Evolutionary conservation across 2,888 invertebrate genomes (phyloP), one percentile per base, ranked within the genome.

Genomic region (Drosophila picticornis): DNA sequence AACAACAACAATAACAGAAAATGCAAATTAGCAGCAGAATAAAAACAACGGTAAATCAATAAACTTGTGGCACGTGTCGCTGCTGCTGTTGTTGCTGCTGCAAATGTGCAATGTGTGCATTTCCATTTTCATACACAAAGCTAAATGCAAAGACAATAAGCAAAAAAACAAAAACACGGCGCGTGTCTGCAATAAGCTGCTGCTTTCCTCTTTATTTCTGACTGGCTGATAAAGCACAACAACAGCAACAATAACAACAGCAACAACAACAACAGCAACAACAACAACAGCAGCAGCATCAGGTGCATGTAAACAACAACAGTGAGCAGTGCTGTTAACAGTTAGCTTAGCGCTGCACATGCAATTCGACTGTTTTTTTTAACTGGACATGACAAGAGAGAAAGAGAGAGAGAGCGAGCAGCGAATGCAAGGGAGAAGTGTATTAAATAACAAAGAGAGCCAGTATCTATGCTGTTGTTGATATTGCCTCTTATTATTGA

Each of bases 21-120:
- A 22, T 46, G 19, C 19, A 62, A 48, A 64, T 34, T 32, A 65
- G 50, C 27, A 52, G 50, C 43, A 53, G 34, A 40, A 55, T 48
- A 50, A 64, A 48, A 57, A n/a, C 38, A 66, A 73, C 62, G 63
- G 64, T 70, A 77, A 80, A 80, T 81, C 81, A 81, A 81, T 80
- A 77, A 77, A 77, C 48, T 73, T 43, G 59, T 61, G 77, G 80
- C 77, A 77, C 77, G 77, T 77, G 77, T 71, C 75, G 62, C 50
- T 29, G 38, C 53, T 29, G 36, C 32, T 32, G 32, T 3, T 32
- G 36, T 1, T 36, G 16, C 48, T 22, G 65, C 55, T 4, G 11
- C 34, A 72, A 69, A 69, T 51, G 50, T 57, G 59, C 66, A 68
- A 34, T 60, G 60, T 74, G 22, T 77, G 66, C 77, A 59, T 53